Evolutionary conservation across 1,140 invertebrate species (phyloP).

Genomic region (Lithobius niger): DNA sequence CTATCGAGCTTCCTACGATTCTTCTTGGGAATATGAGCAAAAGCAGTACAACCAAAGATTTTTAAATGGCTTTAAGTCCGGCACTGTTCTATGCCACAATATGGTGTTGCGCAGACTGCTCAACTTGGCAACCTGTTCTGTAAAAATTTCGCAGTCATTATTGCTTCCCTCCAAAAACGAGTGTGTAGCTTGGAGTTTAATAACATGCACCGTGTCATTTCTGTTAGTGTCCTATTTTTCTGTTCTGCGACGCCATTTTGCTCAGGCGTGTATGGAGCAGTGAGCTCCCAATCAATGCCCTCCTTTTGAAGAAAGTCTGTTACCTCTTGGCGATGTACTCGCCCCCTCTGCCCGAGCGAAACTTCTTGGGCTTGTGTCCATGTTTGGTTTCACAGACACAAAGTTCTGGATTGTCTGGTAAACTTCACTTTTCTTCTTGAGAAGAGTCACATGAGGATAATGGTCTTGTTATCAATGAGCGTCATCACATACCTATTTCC

Average conservation of each 20-base stretch:
- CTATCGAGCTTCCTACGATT: conserved; percentile 18
- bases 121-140: conserved; percentile 12
- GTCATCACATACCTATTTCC: not conserved
- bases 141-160: conserved; percentile 16
- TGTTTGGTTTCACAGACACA: too few relatives aligned
- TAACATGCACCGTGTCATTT: conserved; percentile 16
- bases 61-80: conserved; percentile 22
- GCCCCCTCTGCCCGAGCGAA: too few relatives aligned
- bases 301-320: too few relatives aligned
- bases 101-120: conserved; percentile 20
- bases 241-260: conserved; percentile 19
- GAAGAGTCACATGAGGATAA: not conserved
- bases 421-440: not conserved
- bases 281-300: conserved; percentile 13
- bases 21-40: conserved; percentile 20
- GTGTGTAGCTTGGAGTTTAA: conserved; percentile 10
- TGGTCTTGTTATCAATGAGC: not conserved
- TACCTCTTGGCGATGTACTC: too few relatives aligned
- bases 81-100: conserved; percentile 22
- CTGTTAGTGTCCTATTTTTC: conserved; percentile 14
- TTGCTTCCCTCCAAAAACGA: conserved; percentile 18
- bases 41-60: conserved; percentile 27
- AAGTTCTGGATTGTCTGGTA: too few relatives aligned
- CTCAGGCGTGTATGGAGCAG: conserved; percentile 16
- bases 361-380: too few relatives aligned